Evolutionary conservation across 2,888 invertebrate genomes (phyloP).

Genomic region (Onthophagus sagittarius): DNA sequence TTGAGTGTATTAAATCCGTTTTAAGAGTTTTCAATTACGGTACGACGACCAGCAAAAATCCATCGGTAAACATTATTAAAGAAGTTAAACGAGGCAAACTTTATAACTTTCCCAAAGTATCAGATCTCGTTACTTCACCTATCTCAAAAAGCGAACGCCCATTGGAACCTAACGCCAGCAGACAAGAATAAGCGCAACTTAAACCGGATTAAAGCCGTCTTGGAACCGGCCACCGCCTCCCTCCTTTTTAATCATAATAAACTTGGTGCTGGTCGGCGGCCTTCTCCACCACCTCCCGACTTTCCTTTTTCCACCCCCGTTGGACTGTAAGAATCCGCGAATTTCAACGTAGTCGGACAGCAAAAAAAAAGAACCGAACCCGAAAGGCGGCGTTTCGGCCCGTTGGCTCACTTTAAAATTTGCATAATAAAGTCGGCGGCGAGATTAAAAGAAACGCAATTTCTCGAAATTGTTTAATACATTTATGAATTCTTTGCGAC

Average conservation of each 20-base stretch:
- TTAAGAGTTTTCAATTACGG: background rate
- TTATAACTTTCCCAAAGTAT: background rate
- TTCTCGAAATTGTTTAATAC: background rate
- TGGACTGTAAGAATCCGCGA: background rate
- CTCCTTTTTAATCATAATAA: conserved; percentile 12
- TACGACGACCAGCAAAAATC: background rate
- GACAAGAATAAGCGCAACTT: background rate
- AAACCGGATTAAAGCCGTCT: background rate
- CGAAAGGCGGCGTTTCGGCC: background rate
- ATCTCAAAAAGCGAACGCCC: background rate
- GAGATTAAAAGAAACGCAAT: conserved; percentile 12
- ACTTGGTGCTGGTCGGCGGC: background rate
- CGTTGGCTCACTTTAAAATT: conserved; percentile 5
- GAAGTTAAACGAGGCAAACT: conserved; percentile 1
- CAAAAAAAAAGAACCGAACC: background rate
- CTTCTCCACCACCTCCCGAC: background rate
- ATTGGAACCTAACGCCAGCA: background rate
- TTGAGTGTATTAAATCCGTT: background rate
- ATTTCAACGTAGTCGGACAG: background rate
- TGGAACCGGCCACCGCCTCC: background rate
- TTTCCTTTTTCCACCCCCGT: background rate
- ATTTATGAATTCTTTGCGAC: background rate
- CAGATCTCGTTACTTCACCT: background rate
- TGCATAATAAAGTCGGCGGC: conserved; percentile 11
- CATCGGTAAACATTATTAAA: background rate